phyloP scores from a whole-genome alignment of 1,140 invertebrate genomes.

The Trigoniulus corallinus region DNA sequence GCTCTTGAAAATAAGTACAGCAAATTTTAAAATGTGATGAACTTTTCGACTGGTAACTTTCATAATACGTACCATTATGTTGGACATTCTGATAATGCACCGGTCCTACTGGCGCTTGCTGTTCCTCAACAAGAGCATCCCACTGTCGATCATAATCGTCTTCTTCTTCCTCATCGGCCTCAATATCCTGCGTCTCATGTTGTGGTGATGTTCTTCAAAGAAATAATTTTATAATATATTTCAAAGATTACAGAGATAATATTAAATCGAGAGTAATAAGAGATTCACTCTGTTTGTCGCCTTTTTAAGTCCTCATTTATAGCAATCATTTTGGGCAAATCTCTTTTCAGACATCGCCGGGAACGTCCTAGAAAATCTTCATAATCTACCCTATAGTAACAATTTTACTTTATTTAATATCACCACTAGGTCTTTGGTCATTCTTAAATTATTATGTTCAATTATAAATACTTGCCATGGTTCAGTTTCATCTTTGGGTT shows the following conservation, averaged over 20 bases:
- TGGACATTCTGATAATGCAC: background rate
- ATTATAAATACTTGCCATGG: background rate
- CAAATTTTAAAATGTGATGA: background rate
- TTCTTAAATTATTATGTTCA: too few species aligned
- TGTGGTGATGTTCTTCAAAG: too few species aligned
- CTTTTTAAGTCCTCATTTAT: background rate
- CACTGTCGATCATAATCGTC: too few species aligned
- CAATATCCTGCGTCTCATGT: too few species aligned
- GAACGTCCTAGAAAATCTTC: background rate
- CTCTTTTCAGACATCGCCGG: background rate
- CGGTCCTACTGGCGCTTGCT: background rate
- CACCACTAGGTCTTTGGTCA: too few species aligned
- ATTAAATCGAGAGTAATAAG: too few species aligned
- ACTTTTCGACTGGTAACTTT: background rate
- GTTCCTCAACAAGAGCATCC: too few species aligned
- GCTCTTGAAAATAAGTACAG: background rate
- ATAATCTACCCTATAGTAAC: background rate
- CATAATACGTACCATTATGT: background rate
- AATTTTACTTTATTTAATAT: too few species aligned
- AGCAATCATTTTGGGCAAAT: background rate
- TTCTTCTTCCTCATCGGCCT: too few species aligned
- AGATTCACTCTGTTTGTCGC: background rate
- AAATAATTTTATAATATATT: too few species aligned
- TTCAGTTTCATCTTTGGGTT: background rate
- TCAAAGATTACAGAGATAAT: too few species aligned